Conservation (phyloP, 2,888 invertebrate genomes). For the Acheta domesticus region DNA sequence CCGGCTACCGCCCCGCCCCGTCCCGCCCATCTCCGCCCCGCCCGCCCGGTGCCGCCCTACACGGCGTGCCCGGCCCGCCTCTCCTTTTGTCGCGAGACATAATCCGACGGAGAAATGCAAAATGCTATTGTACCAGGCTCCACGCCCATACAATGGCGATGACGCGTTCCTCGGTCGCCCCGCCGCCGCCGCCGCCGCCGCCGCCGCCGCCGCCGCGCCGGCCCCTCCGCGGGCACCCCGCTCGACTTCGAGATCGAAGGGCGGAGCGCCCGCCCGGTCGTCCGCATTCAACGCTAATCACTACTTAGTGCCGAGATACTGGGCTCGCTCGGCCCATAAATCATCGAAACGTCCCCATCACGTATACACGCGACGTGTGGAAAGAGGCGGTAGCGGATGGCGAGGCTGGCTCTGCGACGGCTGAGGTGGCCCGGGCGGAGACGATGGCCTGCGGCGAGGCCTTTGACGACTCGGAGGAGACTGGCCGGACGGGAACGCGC, state of each 20-base stretch:
- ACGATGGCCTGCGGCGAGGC: no score
- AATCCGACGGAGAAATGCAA: constrained; percentile 18
- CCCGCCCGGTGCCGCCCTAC: not conserved
- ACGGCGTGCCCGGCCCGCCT: not conserved
- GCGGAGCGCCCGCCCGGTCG: not conserved
- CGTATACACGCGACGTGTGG: not conserved
- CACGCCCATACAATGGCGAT: not conserved
- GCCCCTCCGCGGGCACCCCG: not conserved
- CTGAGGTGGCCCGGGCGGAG: no score
- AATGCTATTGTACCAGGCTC: constrained; percentile 7
- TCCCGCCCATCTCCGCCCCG: not conserved
- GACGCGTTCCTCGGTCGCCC: not conserved
- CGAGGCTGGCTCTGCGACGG: no score
- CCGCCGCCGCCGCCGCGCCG: no score
- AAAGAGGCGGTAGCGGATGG: not conserved
- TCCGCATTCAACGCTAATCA: not conserved
- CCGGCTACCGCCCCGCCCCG: not conserved
- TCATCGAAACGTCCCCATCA: not conserved
- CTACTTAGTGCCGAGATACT: constrained; percentile 7
- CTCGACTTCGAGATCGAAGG: not conserved
- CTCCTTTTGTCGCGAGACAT: constrained; percentile 10
- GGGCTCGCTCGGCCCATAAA: not conserved
- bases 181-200: no score
- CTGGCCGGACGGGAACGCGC: not conserved
- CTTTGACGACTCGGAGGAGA: not conserved